Conservation (phyloP, 2,888 invertebrate species). For the Nebria salina region DNA sequence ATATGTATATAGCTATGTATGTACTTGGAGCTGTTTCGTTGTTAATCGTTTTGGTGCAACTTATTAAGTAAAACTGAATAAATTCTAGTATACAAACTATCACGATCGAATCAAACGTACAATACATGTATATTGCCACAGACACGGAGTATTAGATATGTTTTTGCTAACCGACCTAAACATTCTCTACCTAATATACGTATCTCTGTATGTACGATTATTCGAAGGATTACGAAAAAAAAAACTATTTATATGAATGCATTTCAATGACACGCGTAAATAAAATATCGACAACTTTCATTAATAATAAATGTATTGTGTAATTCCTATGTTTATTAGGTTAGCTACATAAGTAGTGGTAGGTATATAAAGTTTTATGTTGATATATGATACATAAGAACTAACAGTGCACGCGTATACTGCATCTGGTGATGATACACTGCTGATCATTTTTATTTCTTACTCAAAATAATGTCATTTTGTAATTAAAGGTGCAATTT, state of each 20-base stretch:
- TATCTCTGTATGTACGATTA: neutral
- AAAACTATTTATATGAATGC: neutral
- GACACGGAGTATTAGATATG: neutral
- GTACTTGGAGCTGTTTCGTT: conserved; percentile 3
- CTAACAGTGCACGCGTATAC: too few species aligned
- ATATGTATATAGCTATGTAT: too few species aligned
- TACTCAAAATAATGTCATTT: too few species aligned
- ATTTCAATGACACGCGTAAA: conserved; percentile 13
- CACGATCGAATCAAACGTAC: too few species aligned
- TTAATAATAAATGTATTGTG: neutral
- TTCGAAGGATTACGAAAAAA: conserved; percentile 10
- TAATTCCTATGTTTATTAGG: neutral
- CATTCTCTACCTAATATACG: neutral
- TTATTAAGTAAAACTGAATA: too few species aligned
- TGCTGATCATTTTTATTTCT: too few species aligned
- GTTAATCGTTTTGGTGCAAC: neutral
- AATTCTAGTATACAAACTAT: too few species aligned
- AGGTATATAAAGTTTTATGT: too few species aligned
- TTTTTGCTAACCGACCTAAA: neutral
- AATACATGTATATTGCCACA: neutral
- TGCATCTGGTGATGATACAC: too few species aligned
- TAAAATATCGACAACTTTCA: neutral
- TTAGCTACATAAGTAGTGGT: neutral
- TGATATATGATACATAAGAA: too few species aligned
- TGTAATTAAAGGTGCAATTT: too few species aligned